These are phyloP conservation scores for pig (Sus scrofa) DNA, from an alignment of 2,113 vertebrate genomes.

Conservation along the genomic window DNA sequence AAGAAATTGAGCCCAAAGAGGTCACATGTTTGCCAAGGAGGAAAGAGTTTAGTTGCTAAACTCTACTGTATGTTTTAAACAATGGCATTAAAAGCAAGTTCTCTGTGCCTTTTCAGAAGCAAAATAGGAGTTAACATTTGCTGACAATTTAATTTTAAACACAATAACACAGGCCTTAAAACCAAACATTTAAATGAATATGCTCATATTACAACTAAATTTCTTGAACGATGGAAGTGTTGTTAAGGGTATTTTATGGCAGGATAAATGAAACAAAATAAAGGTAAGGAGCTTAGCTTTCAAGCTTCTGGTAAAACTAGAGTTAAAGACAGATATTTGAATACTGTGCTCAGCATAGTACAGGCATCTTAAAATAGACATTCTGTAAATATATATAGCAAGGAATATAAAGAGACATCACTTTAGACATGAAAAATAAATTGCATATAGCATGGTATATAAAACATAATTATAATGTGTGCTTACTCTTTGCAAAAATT, in stretches of 20 bases:
- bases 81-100: constrained; percentile 49
- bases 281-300: constrained; percentile 54
- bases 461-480: constrained; percentile 80
- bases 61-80: constrained; percentile 53
- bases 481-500: constrained; percentile 79
- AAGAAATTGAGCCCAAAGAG: neutral
- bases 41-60: constrained; percentile 46
- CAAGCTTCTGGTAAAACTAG: constrained; percentile 51
- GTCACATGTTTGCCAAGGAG: neutral
- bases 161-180: constrained; percentile 61
- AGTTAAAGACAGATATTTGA: constrained; percentile 66
- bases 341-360: constrained; percentile 55
- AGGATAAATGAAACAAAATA: constrained; percentile 64
- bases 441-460: constrained; percentile 76
- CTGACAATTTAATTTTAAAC: constrained; percentile 66
- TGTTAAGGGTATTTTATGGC: constrained; percentile 23
- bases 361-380: constrained; percentile 76
- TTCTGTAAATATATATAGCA: constrained; percentile 71
- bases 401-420: constrained; percentile 75
- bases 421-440: constrained; percentile 80
- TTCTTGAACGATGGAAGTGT: constrained; percentile 49
- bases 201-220: constrained; percentile 40
- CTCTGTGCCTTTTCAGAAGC: constrained; percentile 3
- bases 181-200: constrained; percentile 63
- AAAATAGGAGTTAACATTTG: constrained; percentile 62